These are phyloP conservation scores for Anoura caudifer DNA, from an alignment of 2,113 vertebrate species.

Conservation along the genomic window DNA sequence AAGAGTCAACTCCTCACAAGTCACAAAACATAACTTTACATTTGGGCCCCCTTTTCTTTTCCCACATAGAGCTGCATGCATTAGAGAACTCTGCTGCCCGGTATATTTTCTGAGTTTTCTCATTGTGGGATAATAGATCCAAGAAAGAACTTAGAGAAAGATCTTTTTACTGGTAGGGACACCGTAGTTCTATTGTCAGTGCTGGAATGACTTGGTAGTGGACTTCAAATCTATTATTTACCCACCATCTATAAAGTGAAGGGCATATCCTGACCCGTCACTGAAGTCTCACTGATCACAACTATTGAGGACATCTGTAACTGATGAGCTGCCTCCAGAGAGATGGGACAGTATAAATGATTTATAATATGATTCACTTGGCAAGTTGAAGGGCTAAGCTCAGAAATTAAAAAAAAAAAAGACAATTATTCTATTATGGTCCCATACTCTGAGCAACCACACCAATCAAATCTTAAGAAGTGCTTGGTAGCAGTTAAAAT, in stretches of 20 bases:
- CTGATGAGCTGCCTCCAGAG: background rate
- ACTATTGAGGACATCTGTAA: background rate
- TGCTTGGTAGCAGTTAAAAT: background rate
- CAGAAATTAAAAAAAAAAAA: background rate
- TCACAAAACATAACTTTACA: background rate
- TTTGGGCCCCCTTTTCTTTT: background rate
- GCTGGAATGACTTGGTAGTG: background rate
- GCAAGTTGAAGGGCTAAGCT: background rate
- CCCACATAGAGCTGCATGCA: background rate
- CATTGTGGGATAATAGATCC: background rate
- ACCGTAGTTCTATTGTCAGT: background rate
- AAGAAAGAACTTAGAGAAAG: background rate
- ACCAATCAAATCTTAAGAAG: background rate
- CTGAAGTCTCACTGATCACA: slow-evolving; percentile 11
- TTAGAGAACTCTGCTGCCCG: background rate
- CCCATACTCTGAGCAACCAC: background rate
- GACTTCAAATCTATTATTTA: slow-evolving; percentile 26
- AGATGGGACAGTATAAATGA: background rate
- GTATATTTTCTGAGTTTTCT: background rate
- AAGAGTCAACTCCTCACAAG: background rate
- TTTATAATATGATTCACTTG: slow-evolving; percentile 8
- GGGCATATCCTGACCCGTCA: background rate
- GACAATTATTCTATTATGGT: background rate
- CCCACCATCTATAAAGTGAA: background rate
- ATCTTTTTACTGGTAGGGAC: background rate